Conservation (phyloP, 2,113 vertebrate species). For the Clupea harengus region DNA sequence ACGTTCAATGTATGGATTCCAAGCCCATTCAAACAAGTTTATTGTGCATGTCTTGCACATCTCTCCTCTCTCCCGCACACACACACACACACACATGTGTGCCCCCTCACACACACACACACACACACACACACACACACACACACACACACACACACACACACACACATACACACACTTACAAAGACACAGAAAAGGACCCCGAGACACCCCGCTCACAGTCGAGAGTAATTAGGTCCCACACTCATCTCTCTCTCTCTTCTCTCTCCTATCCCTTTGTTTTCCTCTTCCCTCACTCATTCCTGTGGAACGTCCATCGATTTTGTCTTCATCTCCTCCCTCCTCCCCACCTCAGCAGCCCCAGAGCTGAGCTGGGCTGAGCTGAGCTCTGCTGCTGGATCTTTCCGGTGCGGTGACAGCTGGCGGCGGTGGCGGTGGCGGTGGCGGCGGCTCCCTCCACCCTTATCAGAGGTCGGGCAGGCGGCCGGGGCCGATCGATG, state of each 20-base stretch:
- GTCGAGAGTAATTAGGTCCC: constrained; percentile 17
- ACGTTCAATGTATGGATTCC: background rate
- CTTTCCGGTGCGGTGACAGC: background rate
- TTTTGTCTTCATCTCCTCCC: background rate
- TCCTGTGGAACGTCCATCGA: background rate
- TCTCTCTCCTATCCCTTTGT: constrained; percentile 14
- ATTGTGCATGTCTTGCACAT: background rate
- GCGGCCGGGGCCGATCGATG: background rate
- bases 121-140: background rate
- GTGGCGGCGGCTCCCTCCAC: background rate
- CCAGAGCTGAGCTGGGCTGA: too few species aligned
- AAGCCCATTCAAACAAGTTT: background rate
- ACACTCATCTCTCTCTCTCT: constrained; percentile 9
- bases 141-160: background rate
- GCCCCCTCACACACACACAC: background rate
- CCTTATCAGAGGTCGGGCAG: background rate
- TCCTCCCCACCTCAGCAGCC: background rate
- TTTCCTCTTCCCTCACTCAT: background rate
- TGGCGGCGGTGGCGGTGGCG: background rate
- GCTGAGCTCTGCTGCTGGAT: background rate
- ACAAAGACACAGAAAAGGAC: background rate
- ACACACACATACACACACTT: background rate
- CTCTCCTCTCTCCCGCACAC: background rate
- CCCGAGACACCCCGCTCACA: background rate
- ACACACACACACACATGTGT: background rate